A percentile compares a stretch with the other conserved stretches of the same genome.
Conservation (phyloP, 2,888 invertebrate genomes). For the Enchytraeus crypticus region DNA sequence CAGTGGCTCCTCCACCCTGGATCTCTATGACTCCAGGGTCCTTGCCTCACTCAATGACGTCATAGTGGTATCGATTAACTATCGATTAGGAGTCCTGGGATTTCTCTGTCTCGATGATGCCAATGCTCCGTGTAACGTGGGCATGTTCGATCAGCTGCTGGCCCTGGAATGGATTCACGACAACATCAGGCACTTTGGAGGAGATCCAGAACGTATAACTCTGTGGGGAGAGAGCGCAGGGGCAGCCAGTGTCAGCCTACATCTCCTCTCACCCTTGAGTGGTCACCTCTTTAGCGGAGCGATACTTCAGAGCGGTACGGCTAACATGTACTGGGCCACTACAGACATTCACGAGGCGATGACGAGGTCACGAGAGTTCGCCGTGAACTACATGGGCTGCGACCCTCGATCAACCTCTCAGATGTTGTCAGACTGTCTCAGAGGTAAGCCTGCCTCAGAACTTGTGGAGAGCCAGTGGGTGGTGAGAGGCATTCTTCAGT, state of each 20-base stretch:
- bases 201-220: slow-evolving; percentile 85
- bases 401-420: not conserved
- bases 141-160: slow-evolving; percentile 87
- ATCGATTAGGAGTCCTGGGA: slow-evolving; percentile 82
- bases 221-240: slow-evolving; percentile 95
- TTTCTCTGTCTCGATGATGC: slow-evolving; percentile 43
- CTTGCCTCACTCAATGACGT: slow-evolving; percentile 79
- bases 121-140: slow-evolving; percentile 81
- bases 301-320: slow-evolving; percentile 84
- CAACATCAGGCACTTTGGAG: slow-evolving; percentile 48
- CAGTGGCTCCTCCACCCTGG: slow-evolving; percentile 80
- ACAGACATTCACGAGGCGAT: slow-evolving; percentile 68
- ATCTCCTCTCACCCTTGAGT: slow-evolving; percentile 74
- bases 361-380: slow-evolving; percentile 70
- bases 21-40: slow-evolving; percentile 84
- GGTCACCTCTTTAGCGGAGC: slow-evolving; percentile 67
- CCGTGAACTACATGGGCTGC: slow-evolving; percentile 53
- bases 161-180: slow-evolving; percentile 58
- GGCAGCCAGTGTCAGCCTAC: slow-evolving; percentile 76
- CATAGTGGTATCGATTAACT: slow-evolving; percentile 86
- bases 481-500: slow-evolving; percentile 60
- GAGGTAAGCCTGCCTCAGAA: slow-evolving; percentile 8
- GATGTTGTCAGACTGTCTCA: slow-evolving; percentile 17
- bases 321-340: slow-evolving; percentile 86
- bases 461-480: slow-evolving; percentile 27